phyloP scores from a whole-genome alignment of 2,888 invertebrate species.

The Petrolisthes cinctipes region DNA sequence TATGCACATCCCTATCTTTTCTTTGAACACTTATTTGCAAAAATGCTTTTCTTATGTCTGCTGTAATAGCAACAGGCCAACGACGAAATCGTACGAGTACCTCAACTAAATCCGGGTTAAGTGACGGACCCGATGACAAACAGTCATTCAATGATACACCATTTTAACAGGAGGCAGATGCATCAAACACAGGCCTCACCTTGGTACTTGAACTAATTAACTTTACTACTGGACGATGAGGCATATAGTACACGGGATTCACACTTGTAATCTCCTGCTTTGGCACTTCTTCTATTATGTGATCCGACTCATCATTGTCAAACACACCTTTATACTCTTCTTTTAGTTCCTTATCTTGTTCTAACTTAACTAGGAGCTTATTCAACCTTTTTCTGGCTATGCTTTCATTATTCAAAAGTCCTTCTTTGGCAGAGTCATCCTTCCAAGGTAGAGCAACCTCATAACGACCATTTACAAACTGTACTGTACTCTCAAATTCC shows the following conservation, averaged over 20 bases:
- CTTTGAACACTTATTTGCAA: constrained; percentile 24
- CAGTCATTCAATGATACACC: constrained; percentile 29
- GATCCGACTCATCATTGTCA: constrained; percentile 26
- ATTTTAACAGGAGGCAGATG: constrained; percentile 10
- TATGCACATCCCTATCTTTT: constrained; percentile 28
- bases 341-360: constrained; percentile 26
- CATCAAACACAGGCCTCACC: constrained; percentile 28
- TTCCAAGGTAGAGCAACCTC: constrained; percentile 44
- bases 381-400: constrained; percentile 24
- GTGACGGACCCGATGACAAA: constrained; percentile 18
- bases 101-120: constrained; percentile 23
- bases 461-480: constrained; percentile 30
- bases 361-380: constrained; percentile 29
- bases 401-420: constrained; percentile 13
- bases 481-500: constrained; percentile 34
- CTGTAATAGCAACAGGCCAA: constrained; percentile 32
- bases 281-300: constrained; percentile 38
- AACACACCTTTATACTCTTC: constrained; percentile 28
- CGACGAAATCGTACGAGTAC: constrained; percentile 28
- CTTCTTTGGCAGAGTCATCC: constrained; percentile 34
- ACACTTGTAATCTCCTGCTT: constrained; percentile 28
- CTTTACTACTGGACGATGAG: constrained; percentile 24
- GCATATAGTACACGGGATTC: constrained; percentile 36
- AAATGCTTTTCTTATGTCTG: constrained; percentile 32
- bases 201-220: constrained; percentile 25